A percentile compares a stretch with the other conserved stretches of the same genome.
phyloP scores from a whole-genome alignment of 2,113 vertebrate genomes.

The Edolisoma coerulescens region DNA sequence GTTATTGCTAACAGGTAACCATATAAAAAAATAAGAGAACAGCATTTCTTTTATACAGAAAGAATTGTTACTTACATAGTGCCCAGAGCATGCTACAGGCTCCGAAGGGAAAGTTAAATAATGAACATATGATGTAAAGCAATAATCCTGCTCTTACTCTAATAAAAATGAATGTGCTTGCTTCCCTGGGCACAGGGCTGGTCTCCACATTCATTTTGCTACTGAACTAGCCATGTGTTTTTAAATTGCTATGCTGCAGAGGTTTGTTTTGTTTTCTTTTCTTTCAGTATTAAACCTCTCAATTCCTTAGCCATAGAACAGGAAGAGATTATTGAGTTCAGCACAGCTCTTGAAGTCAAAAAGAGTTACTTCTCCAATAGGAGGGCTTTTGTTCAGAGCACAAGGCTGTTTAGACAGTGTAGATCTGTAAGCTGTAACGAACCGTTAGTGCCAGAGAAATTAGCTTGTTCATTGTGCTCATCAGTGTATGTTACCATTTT shows the following conservation, averaged over 20 bases:
- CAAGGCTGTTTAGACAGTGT: background rate
- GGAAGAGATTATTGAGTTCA: constrained; percentile 30
- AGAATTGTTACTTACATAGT: background rate
- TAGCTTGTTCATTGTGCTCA: constrained; percentile 3
- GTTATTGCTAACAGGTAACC: background rate
- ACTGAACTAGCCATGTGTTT: background rate
- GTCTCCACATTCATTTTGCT: background rate
- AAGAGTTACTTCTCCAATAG: constrained; percentile 5
- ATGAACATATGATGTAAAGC: background rate
- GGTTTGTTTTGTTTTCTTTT: background rate
- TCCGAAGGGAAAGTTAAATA: background rate
- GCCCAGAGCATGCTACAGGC: background rate
- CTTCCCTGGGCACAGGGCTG: background rate
- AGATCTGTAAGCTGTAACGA: background rate
- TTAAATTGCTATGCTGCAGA: background rate
- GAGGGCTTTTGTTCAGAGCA: constrained; percentile 25
- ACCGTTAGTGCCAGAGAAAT: background rate
- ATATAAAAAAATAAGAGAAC: background rate
- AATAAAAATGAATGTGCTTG: background rate
- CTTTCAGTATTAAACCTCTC: background rate
- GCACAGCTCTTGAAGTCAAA: background rate
- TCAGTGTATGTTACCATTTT: background rate
- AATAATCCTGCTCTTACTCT: background rate
- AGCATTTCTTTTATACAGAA: background rate
- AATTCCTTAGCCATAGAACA: background rate